Evolutionary conservation across 2,888 invertebrate genomes (phyloP), one percentile per base, ranked within the genome.

Genomic region (Dolichomitus sp.): DNA sequence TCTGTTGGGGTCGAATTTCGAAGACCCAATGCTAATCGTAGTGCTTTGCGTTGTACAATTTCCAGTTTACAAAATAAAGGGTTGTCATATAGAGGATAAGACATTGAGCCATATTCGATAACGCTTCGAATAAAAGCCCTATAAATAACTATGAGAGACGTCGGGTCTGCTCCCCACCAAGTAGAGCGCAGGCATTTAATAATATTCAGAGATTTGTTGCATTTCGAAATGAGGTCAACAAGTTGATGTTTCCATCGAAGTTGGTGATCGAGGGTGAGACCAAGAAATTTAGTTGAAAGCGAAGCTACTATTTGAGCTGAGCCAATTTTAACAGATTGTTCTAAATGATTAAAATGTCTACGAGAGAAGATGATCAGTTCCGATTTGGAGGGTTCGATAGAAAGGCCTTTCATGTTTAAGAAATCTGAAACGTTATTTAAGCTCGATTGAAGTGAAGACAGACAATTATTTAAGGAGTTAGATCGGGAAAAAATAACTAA

Each of bases 81-180:
- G n/a, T 45, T 45, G 11, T 45, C 45, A 5, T 45, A 45, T 0
- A 45, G 4, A 2, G 45, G n/a, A 2, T 45, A 45, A 5, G 45
- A 45, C 45, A 45, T 45, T 2, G 45, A 45, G n/a, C 45, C 45
- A n/a, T 45, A 45, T n/a, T 45, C 45, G 4, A 45, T 45, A 0
- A 6, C 6, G n/a, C 45, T 45, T 14, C 45, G 45, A 5, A 45
- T 45, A n/a, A 45, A 45, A 0, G 73, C 76, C 23, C 73, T 75
- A 14, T 77, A 82, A 2, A 80, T 52, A 0, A 19, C 27, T 9
- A 84, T 3, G 2, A 81, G 54, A 2, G 73, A 37, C 1, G 57
- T 48, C 0, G 84, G 84, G 2, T 84, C 69, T 1, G 76, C 76
- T 2, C 69, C 76, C 76, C 76, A 76, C 68, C 61, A 76, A 4